Evolutionary conservation across 2,888 invertebrate species (phyloP).

Genomic region (Rhagonycha fulva): DNA sequence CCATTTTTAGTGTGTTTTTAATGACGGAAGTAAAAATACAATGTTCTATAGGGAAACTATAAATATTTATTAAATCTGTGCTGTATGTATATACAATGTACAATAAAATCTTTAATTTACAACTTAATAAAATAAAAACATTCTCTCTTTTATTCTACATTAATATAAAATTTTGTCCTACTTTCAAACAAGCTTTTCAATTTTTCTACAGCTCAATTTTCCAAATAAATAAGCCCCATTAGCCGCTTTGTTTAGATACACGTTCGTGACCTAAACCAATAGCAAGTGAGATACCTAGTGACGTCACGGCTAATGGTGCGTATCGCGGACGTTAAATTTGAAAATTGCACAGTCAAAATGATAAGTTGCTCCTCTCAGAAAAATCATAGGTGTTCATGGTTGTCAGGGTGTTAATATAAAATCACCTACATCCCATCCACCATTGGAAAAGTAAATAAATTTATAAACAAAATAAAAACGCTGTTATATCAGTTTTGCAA

Average conservation of each 20-base stretch:
- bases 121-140: constrained; percentile 37
- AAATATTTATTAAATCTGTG: constrained; percentile 55
- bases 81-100: constrained; percentile 53
- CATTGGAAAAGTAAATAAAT: background rate
- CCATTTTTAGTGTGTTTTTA: background rate
- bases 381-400: background rate
- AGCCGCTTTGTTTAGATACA: no score
- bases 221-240: background rate
- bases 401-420: background rate
- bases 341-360: no score
- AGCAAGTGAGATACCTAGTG: no score
- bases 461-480: background rate
- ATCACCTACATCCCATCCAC: background rate
- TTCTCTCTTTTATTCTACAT: constrained; percentile 22
- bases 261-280: no score
- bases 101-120: constrained; percentile 51
- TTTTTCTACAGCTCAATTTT: constrained; percentile 25
- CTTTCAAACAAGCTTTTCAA: constrained; percentile 25
- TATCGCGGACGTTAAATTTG: no score
- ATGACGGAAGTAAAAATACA: background rate
- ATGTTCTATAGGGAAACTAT: constrained; percentile 42
- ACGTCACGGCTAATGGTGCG: no score
- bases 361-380: background rate
- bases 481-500: background rate
- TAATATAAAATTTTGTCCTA: constrained; percentile 26